Percentiles rank a stretch among this genome's conserved stretches.
These are phyloP conservation scores for Thecophora atra DNA, from an alignment of 2,888 invertebrate species.

Conservation along the genomic window DNA sequence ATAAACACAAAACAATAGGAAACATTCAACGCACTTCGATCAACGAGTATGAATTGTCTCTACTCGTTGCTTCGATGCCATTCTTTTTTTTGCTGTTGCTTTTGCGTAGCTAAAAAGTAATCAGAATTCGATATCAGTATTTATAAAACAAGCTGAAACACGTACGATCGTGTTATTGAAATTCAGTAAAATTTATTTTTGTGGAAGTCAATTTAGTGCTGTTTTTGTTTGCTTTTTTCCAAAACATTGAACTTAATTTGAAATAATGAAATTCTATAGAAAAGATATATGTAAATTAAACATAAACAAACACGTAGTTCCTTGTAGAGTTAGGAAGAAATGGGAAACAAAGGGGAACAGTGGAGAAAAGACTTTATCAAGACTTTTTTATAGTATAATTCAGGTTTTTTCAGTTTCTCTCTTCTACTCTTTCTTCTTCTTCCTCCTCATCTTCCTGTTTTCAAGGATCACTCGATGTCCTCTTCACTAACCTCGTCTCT, in stretches of 20 bases:
- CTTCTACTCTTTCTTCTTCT: too few relatives aligned
- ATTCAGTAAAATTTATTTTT: not conserved
- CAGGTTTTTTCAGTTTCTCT: not conserved
- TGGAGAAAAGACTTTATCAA: not conserved
- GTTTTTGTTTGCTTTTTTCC: not conserved
- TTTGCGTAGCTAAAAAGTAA: not conserved
- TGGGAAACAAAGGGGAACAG: not conserved
- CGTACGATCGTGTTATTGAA: constrained; percentile 15
- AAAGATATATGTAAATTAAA: too few relatives aligned
- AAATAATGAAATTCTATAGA: not conserved
- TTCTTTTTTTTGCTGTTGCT: not conserved
- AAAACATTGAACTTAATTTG: constrained; percentile 14
- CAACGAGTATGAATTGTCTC: too few relatives aligned
- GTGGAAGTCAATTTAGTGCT: not conserved
- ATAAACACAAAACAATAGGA: not conserved
- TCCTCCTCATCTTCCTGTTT: too few relatives aligned
- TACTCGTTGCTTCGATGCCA: not conserved
- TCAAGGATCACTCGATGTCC: not conserved
- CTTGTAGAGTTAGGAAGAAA: too few relatives aligned
- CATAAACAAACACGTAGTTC: too few relatives aligned
- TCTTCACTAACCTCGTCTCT: not conserved
- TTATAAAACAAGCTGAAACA: too few relatives aligned
- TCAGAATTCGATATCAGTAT: constrained; percentile 5
- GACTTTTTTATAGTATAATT: not conserved
- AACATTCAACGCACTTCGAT: too few relatives aligned